Base-by-base conservation (phyloP, 2,113 vertebrate species). In the Tyrannus savana region DNA sequence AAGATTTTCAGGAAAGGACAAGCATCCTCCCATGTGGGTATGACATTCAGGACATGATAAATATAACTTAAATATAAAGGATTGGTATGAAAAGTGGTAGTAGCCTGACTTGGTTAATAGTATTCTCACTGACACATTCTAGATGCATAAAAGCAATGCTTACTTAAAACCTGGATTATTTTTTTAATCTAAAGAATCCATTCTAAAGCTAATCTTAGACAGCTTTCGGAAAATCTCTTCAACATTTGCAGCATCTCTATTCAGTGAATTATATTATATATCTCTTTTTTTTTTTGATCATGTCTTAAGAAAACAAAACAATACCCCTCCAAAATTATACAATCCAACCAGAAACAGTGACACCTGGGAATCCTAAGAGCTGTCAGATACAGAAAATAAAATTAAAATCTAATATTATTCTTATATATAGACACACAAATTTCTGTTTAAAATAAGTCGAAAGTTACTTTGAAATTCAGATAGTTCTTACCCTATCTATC, bases 401-500 rank as follows among this genome's bases (percentile, higher is more conserved):
- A 11, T 8, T 15, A 41, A 83, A 66, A 68, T 47, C 42, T 14
- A 35, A 56, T 53, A 35, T 49, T 76, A 30, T 84, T 39, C 49
- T 95, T 78, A 79, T 9, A 12, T 28, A 44, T 4, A 90, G 41
- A 76, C 56, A 41, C 17, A 58, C 5, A 41, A 31, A 78, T 53
- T 95, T 85, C n/a, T 64, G 33, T 72, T 89, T 89, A 88, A 89
- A 95, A 64, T 71, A 82, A 87, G 58, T 62, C 89, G 80, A 82
- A 95, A 94, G 81, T 73, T 62, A 58, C 89, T 82, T 92, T 81
- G 89, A 94, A 96, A 87, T 92, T 91, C 52, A 91, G 68, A 76
- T 47, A 63, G n/a, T 59, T 81, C 66, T 73, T 17, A 62, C 35
- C n/a, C 17, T 24, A 59, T 58, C 60, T 64, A 12, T 84, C 76